phyloP scores from a whole-genome alignment of 2,888 invertebrate genomes.

The Desoria tigrina region DNA sequence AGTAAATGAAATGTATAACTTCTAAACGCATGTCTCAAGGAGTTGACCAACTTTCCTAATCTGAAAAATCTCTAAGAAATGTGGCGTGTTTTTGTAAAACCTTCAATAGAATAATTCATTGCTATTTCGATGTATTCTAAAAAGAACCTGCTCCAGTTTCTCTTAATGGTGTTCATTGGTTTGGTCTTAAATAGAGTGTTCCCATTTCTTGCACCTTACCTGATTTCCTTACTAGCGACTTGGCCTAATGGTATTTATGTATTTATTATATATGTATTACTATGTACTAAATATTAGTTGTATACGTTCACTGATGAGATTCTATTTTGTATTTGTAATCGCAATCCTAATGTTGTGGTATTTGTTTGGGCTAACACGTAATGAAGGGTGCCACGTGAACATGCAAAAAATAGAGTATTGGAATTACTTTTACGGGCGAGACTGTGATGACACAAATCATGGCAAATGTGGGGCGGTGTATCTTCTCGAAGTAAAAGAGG shows the following conservation, averaged over 20 bases:
- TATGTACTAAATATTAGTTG: too few species aligned
- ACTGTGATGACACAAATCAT: conserved; percentile 54
- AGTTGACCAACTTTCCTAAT: conserved; percentile 16
- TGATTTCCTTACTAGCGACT: neutral
- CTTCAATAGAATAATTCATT: conserved; percentile 2
- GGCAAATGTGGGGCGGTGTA: conserved; percentile 53
- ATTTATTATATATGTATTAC: too few species aligned
- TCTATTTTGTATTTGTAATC: too few species aligned
- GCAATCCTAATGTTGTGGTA: too few species aligned
- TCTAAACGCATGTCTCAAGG: conserved; percentile 18
- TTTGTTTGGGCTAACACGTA: too few species aligned
- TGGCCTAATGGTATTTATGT: neutral
- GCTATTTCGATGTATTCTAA: neutral
- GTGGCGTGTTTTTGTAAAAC: conserved; percentile 4
- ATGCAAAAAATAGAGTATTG: neutral
- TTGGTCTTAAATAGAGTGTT: neutral
- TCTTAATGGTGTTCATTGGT: neutral
- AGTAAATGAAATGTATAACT: too few species aligned
- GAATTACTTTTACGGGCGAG: conserved; percentile 53
- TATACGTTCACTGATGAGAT: neutral
- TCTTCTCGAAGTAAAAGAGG: conserved; percentile 52
- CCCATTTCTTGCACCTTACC: neutral
- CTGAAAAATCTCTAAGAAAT: neutral
- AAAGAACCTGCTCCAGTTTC: conserved; percentile 4
- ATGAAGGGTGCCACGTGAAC: too few species aligned